Base-by-base conservation (phyloP, 2,113 vertebrate species). In the Peromyscus californicus region DNA sequence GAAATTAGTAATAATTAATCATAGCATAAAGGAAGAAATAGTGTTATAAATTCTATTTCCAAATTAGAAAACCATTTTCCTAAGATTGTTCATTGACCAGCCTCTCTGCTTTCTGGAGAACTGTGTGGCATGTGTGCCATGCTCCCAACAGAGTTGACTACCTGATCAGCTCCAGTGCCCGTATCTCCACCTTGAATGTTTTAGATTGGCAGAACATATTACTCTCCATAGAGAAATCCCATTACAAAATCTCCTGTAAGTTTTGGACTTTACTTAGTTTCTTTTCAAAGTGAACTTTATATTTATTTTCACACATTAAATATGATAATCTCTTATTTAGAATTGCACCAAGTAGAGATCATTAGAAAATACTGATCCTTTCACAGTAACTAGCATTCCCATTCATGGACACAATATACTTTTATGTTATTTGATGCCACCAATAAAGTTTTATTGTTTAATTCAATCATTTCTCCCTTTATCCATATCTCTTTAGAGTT, bases 1-100 rank as follows among this genome's bases (percentile, higher is more conserved):
- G 94, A 96, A 90, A 80, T 16, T 74, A 54, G 21, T 65, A 65
- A 22, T 72, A 91, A 61, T 72, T 92, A 72, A 67, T 92, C 90
- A 92, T 59, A 85, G 42, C 36, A 13, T 84, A 45, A 93, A 29
- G 10, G 0, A 61, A 48, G 16, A 84, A 3, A 17, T 48, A 21
- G 91, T 84, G 5, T 54, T 84, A 22, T 94, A 93, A 85, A 57
- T 54, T 76, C 65, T 83, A 94, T 51, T 96, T 96, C 39, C 9
- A 85, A 91, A 59, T 76, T 78, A 0, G 76, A 80, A 93, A 87
- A 31, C n/a, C 65, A 80, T 85, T 93, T 89, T 96, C 4, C 63
- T 48, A 84, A 90, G n/a, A 74, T 9, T 1, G 83, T 57, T 78
- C 82, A 86, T 19, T 51, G 8, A 65, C 33, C 29, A 93, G 70